Evolutionary conservation across 2,797 vertebrate genomes (phyloP).

Genomic region (Perdix hodgsoniae): DNA sequence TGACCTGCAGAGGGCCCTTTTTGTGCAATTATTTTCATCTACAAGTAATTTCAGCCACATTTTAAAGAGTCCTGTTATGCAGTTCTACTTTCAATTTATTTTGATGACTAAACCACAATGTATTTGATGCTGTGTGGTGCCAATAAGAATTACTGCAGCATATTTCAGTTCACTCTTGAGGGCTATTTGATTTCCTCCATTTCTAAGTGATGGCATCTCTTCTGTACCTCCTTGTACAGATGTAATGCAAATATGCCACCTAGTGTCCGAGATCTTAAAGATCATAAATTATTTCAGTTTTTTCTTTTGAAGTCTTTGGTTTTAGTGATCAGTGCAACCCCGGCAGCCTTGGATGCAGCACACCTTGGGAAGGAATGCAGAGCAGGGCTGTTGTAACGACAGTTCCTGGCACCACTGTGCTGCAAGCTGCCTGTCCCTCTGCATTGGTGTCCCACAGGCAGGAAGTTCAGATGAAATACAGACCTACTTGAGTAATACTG

Average conservation of each 20-base stretch:
- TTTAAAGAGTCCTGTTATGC: neutral
- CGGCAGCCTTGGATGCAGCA: neutral
- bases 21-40: neutral
- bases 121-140: fast-evolving
- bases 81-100: neutral
- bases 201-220: neutral
- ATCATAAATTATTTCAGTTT: neutral
- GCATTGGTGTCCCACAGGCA: neutral
- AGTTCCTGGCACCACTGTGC: neutral
- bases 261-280: conserved; percentile 25
- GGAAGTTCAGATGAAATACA: neutral
- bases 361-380: neutral
- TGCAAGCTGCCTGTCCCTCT: neutral
- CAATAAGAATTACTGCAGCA: neutral
- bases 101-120: neutral
- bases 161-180: neutral
- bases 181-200: neutral
- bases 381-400: neutral
- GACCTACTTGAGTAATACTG: neutral
- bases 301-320: neutral
- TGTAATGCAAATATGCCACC: conserved; percentile 55
- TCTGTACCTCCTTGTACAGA: neutral
- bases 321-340: neutral
- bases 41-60: neutral
- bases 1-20: neutral